Evolutionary conservation across 2,113 vertebrate species (phyloP).

Genomic region (Ovis aries): ARS-UI_Ramb_v3.0 NC_056071.1:54988501-54989000

Average conservation of each 20-base stretch:
- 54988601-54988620: background rate
- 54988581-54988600: background rate
- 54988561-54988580: conserved; percentile 2
- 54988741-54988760: fast-evolving
- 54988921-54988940: background rate
- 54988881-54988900: background rate
- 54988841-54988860: background rate
- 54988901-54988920: background rate
- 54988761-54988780: background rate
- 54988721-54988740: fast-evolving
- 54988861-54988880: background rate
- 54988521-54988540: background rate
- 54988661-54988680: background rate
- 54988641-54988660: background rate
- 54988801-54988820: background rate
- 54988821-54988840: background rate
- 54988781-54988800: fast-evolving
- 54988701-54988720: background rate
- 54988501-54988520: background rate
- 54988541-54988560: background rate
- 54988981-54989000: background rate
- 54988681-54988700: background rate
- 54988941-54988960: background rate
- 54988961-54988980: background rate
- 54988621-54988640: fast-evolving